Conservation (phyloP, 2,888 invertebrate species). For the Phengaris alcon region DNA sequence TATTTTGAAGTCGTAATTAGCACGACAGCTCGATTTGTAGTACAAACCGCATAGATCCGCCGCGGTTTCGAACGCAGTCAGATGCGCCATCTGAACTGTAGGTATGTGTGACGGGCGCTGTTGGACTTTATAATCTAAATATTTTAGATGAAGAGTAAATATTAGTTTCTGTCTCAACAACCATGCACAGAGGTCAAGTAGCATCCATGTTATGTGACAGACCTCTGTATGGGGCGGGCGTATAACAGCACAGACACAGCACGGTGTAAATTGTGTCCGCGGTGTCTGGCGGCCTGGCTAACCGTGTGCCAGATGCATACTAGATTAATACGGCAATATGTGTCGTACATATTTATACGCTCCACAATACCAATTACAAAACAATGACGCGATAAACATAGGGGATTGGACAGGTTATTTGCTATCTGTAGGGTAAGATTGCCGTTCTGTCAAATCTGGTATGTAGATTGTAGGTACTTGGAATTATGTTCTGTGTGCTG, state of each 20-base stretch:
- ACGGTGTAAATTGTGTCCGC: slow-evolving; percentile 33
- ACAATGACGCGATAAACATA: slow-evolving; percentile 21
- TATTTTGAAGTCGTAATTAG: too few species aligned
- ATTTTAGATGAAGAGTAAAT: too few species aligned
- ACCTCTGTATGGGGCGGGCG: slow-evolving; percentile 34
- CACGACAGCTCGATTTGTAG: too few species aligned
- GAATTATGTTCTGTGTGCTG: too few species aligned
- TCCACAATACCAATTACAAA: slow-evolving; percentile 20
- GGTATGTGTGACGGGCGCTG: too few species aligned
- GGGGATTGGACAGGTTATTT: slow-evolving; percentile 5
- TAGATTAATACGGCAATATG: slow-evolving; percentile 45
- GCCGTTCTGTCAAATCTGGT: neutral
- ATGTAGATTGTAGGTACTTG: too few species aligned
- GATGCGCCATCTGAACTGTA: too few species aligned
- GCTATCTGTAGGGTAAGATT: neutral
- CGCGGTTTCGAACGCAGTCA: too few species aligned
- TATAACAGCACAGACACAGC: slow-evolving; percentile 34
- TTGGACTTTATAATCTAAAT: too few species aligned
- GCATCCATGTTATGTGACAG: slow-evolving; percentile 25
- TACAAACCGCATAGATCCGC: too few species aligned
- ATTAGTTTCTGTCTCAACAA: too few species aligned
- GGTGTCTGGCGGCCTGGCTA: slow-evolving; percentile 42
- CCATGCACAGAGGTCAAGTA: too few species aligned
- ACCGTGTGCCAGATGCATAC: slow-evolving; percentile 59
- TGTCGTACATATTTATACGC: slow-evolving; percentile 30